Base-by-base conservation (phyloP, 2,113 vertebrate species). In the Onychostruthus taczanowskii region DNA sequence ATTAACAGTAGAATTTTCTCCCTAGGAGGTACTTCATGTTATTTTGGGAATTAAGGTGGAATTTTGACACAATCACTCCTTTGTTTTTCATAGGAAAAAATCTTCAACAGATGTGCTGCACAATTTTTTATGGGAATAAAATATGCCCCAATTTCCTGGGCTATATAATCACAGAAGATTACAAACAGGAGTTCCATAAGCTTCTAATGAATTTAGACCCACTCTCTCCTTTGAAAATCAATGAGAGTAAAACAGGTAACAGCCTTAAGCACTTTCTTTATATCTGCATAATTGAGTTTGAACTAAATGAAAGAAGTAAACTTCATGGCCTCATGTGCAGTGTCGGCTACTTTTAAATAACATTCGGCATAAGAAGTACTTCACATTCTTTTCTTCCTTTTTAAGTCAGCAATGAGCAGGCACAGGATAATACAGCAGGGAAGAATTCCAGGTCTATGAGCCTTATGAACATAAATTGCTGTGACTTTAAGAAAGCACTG, bases 261-360 rank as follows among this genome's bases (percentile, higher is more conserved):
- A 68, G 76, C 86, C 83, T 86, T 77, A 86, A 93, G 72, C 72
- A 35, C 63, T 87, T 92, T 89, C 49, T 26, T 87, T 84, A 64
- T 75, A 75, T 89, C 69, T 90, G 83, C 76, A 86, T 93, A 94
- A 92, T 16, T 93, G 55, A 70, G 8, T 82, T 64, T 82, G 52
- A 94, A 89, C 87, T 74, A 81, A 93, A 83, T 55, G 59, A 88
- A 88, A 93, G 83, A 93, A 73, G 16, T 52, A 92, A 87, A 63
- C 20, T 91, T 81, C 3, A 9, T 75, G 61, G 76, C 18, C 66
- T 92, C 64, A 49, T 74, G 27, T 90, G 50, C 43, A 18, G 13
- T 84, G 47, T 37, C 1, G 76, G 18, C n/a, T 93, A 50, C 84
- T 94, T 91, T 78, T 82, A 87, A 87, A 89, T 72, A 89, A 56